Evolutionary conservation across 2,113 vertebrate genomes (phyloP).

Genomic region (Aspiorhynchus laticeps): DNA sequence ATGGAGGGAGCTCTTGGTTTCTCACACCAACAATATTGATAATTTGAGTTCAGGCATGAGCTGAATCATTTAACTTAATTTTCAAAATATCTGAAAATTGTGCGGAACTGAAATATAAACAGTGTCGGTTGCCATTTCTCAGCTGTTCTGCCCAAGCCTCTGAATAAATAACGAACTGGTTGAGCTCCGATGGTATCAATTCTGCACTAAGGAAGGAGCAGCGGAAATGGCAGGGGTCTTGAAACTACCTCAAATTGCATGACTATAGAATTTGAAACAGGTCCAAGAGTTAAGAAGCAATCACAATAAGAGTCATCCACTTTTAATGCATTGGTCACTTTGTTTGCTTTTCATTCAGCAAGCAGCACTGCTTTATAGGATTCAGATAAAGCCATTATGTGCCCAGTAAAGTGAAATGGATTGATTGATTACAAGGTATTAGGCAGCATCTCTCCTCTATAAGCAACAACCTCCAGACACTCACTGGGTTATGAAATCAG

Average conservation of each 20-base stretch:
- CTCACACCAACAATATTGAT: neutral
- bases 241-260: neutral
- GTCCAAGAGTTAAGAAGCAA: slow-evolving; percentile 16
- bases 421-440: slow-evolving; percentile 47
- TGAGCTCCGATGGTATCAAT: neutral
- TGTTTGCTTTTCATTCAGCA: slow-evolving; percentile 29
- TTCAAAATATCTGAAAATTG: neutral
- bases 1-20: neutral
- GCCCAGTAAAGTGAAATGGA: slow-evolving; percentile 33
- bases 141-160: neutral
- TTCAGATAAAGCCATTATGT: slow-evolving; percentile 46
- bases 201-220: neutral
- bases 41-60: neutral
- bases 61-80: slow-evolving; percentile 1
- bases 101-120: neutral
- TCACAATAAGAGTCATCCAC: neutral
- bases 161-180: slow-evolving; percentile 5
- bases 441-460: slow-evolving; percentile 22
- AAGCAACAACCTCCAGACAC: slow-evolving; percentile 37
- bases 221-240: neutral
- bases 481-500: slow-evolving; percentile 1
- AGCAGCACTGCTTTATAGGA: slow-evolving; percentile 20
- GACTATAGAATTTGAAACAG: neutral
- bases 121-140: neutral
- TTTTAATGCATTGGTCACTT: slow-evolving; percentile 37